A percentile compares a stretch with the other conserved stretches of the same genome.
Conservation (phyloP, 2,888 invertebrate species). For the Eutolmus rufibarbis region DNA sequence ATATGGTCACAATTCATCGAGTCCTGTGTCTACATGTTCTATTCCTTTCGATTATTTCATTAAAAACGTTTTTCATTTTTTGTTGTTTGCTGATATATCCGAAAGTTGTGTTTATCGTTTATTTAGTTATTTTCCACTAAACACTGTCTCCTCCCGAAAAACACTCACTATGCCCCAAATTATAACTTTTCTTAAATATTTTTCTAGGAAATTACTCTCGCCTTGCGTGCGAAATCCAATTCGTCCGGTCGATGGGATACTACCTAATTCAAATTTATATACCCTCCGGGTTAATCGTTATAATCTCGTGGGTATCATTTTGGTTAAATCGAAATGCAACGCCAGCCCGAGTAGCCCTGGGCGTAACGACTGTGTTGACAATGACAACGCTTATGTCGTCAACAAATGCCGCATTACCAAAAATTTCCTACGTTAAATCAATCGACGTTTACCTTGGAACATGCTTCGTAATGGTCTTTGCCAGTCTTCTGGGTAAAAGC, state of each 20-base stretch:
- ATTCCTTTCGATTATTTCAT: constrained; percentile 21
- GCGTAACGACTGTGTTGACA: constrained; percentile 95
- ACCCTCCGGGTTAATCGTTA: constrained; percentile 95
- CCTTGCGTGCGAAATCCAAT: constrained; percentile 94
- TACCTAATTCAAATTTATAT: constrained; percentile 98
- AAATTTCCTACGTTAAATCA: constrained; percentile 97
- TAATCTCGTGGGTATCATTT: constrained; percentile 97
- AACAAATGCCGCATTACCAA: constrained; percentile 94
- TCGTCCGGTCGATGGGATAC: constrained; percentile 97
- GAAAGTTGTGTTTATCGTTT: constrained; percentile 31
- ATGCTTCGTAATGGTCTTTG: constrained; percentile 99
- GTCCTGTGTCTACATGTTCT: constrained; percentile 31
- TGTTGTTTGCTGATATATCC: constrained; percentile 27
- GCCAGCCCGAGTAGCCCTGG: constrained; percentile 90
- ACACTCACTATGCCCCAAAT: background rate
- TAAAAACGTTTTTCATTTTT: background rate
- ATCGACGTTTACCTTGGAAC: constrained; percentile 97
- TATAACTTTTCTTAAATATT: constrained; percentile 41
- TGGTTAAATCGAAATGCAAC: constrained; percentile 96
- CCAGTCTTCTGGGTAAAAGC: constrained; percentile 88
- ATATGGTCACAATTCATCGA: constrained; percentile 33
- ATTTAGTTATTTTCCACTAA: constrained; percentile 11
- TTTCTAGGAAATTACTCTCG: constrained; percentile 92
- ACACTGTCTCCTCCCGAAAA: background rate
- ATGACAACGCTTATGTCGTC: constrained; percentile 98